phyloP scores from a whole-genome alignment of 2,888 invertebrate species.

The Rhyacophila evoluta region DNA sequence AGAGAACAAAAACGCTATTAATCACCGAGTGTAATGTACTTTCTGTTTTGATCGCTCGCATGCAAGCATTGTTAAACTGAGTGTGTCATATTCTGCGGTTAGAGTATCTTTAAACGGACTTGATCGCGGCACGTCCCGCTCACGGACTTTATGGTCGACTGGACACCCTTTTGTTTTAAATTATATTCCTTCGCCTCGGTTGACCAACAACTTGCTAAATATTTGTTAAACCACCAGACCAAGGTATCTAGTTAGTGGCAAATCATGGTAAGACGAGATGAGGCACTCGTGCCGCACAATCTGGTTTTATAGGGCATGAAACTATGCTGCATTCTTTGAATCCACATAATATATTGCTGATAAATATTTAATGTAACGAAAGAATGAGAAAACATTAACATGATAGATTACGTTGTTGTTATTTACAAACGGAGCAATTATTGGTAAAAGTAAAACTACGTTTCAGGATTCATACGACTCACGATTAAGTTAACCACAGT shows the following conservation, averaged over 20 bases:
- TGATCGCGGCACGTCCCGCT: not conserved
- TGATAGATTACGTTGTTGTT: no score
- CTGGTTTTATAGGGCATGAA: not conserved
- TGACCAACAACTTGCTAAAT: not conserved
- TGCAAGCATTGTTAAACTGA: not conserved
- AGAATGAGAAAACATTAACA: no score
- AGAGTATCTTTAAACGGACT: not conserved
- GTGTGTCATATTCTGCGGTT: conserved; percentile 19
- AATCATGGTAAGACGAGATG: not conserved
- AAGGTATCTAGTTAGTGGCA: not conserved
- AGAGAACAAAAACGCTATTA: not conserved
- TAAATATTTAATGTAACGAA: no score
- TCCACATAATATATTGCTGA: no score
- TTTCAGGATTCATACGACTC: no score
- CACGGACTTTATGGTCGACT: not conserved
- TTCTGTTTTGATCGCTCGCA: not conserved
- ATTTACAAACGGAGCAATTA: no score
- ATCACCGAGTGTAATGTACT: conserved; percentile 13
- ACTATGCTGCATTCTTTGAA: not conserved
- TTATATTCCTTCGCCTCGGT: not conserved
- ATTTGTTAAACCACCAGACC: not conserved
- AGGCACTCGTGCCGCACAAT: not conserved
- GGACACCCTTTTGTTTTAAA: not conserved
- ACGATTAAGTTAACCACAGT: no score
- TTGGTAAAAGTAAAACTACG: no score